These are phyloP conservation scores for Battus philenor DNA, from an alignment of 1,140 invertebrate genomes.

Conservation along the genomic window DNA sequence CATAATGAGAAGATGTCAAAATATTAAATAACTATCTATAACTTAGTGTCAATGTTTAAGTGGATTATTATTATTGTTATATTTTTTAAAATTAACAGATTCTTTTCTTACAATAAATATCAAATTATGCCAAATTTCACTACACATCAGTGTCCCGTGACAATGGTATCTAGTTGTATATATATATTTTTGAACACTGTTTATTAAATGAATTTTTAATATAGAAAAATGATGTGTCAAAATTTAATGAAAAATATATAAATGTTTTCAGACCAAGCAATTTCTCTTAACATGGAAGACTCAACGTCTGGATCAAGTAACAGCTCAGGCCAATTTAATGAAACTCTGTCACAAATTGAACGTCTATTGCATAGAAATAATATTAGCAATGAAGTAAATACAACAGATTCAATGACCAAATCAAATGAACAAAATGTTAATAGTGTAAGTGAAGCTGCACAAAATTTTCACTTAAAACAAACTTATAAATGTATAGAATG, in stretches of 20 bases:
- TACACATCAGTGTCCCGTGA: too few relatives aligned
- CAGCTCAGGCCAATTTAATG: slow-evolving; percentile 13
- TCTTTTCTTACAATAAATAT: too few relatives aligned
- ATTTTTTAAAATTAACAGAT: too few relatives aligned
- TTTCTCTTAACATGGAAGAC: slow-evolving; percentile 10
- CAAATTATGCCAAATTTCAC: too few relatives aligned
- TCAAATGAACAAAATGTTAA: slow-evolving; percentile 4
- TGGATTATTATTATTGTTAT: too few relatives aligned
- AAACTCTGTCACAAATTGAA: slow-evolving; percentile 13
- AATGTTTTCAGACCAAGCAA: slow-evolving; percentile 19
- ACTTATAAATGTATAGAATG: slow-evolving; percentile 55
- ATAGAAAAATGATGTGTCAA: too few relatives aligned
- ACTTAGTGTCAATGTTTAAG: too few relatives aligned
- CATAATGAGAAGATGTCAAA: too few relatives aligned
- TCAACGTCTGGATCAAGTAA: slow-evolving; percentile 14
- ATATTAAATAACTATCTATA: too few relatives aligned
- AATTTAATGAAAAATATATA: background rate
- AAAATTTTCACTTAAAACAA: slow-evolving; percentile 8
- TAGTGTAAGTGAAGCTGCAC: background rate
- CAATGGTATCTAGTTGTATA: too few relatives aligned
- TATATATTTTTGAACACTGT: too few relatives aligned
- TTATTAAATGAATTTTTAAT: too few relatives aligned
- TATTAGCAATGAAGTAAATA: slow-evolving; percentile 11
- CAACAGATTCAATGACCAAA: slow-evolving; percentile 15
- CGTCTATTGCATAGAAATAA: slow-evolving; percentile 16